A percentile compares a stretch with the other conserved stretches of the same genome.
Conservation (phyloP, 2,888 invertebrate genomes). For the Maniola hyperantus region DNA sequence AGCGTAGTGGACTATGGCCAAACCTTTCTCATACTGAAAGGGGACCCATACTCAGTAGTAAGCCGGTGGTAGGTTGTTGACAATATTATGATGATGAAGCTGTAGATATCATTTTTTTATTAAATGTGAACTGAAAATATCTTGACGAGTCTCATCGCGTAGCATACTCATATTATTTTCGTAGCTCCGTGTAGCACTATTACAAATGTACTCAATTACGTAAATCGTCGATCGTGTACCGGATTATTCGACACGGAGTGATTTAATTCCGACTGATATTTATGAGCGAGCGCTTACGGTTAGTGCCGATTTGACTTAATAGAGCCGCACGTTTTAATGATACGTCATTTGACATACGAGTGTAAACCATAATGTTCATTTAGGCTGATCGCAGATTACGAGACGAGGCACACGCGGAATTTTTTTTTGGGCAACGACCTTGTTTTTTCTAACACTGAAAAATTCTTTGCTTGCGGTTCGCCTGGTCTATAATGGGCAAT, state of each 20-base stretch:
- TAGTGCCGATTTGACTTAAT: slow-evolving; percentile 63
- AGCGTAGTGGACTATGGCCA: too few relatives aligned
- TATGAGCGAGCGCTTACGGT: slow-evolving; percentile 56
- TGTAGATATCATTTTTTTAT: too few relatives aligned
- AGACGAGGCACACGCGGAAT: too few relatives aligned
- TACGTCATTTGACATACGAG: slow-evolving; percentile 12
- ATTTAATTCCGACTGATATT: slow-evolving; percentile 71
- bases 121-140: not conserved
- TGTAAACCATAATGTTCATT: slow-evolving; percentile 11
- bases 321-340: slow-evolving; percentile 46
- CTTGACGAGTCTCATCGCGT: not conserved
- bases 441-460: too few relatives aligned
- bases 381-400: slow-evolving; percentile 52
- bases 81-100: too few relatives aligned
- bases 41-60: too few relatives aligned
- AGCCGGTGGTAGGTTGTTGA: too few relatives aligned
- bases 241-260: slow-evolving; percentile 60
- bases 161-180: slow-evolving; percentile 29
- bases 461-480: too few relatives aligned
- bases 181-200: slow-evolving; percentile 38
- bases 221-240: slow-evolving; percentile 67
- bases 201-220: slow-evolving; percentile 49
- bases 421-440: too few relatives aligned
- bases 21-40: too few relatives aligned
- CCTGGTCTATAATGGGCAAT: too few relatives aligned